Conservation (phyloP, 2,797 vertebrate species). For the Antrozous pallidus region DNA sequence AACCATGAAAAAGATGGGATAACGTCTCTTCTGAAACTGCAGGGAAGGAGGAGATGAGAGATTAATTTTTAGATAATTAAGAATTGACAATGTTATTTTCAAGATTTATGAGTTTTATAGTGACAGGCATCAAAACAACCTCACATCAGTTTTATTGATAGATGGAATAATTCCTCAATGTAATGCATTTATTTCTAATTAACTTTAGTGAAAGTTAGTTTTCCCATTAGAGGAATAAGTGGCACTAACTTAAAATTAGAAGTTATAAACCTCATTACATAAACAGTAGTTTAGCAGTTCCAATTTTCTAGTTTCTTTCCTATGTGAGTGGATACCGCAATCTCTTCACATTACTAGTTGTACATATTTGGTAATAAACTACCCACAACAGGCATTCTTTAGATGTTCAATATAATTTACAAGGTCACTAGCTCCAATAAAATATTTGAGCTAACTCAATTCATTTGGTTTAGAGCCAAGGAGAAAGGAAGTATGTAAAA, state of each 20-base stretch:
- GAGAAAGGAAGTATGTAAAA: slow-evolving; percentile 47
- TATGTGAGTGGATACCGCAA: slow-evolving; percentile 34
- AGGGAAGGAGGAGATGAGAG: slow-evolving; percentile 54
- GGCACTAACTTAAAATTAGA: slow-evolving; percentile 35
- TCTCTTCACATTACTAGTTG: neutral
- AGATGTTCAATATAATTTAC: slow-evolving; percentile 57
- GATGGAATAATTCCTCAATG: slow-evolving; percentile 37
- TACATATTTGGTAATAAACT: slow-evolving; percentile 33
- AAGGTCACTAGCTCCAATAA: slow-evolving; percentile 42
- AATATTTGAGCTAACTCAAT: slow-evolving; percentile 55
- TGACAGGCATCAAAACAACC: slow-evolving; percentile 47
- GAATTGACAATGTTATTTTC: slow-evolving; percentile 62
- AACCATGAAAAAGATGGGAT: neutral
- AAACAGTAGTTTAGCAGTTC: slow-evolving; percentile 39
- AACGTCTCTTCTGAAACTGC: slow-evolving; percentile 45
- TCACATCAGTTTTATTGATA: slow-evolving; percentile 41
- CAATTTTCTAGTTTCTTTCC: slow-evolving; percentile 39
- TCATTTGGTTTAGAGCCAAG: slow-evolving; percentile 48
- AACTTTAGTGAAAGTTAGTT: slow-evolving; percentile 54
- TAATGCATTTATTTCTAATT: slow-evolving; percentile 59
- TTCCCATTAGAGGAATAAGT: slow-evolving; percentile 24
- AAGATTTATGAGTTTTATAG: slow-evolving; percentile 64
- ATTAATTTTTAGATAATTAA: slow-evolving; percentile 68
- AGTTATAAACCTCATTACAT: slow-evolving; percentile 12
- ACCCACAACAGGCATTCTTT: slow-evolving; percentile 2